Conservation (phyloP, 2,797 vertebrate species). For the Eupleurogrammus muticus region DNA sequence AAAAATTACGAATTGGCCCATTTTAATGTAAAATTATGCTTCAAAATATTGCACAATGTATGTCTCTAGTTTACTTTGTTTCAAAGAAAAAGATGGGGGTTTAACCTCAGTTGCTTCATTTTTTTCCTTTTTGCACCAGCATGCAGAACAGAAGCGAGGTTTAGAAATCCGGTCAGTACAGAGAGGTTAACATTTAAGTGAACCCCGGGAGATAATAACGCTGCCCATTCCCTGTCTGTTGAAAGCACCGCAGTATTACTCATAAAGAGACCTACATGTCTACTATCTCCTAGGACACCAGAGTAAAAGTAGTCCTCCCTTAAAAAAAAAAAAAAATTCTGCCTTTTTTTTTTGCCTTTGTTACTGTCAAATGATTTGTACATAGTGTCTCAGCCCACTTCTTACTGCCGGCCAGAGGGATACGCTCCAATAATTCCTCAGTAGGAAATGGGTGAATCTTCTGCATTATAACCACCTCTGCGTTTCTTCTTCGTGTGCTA, state of each 20-base stretch:
- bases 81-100: not conserved
- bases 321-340: constrained; percentile 37
- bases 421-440: constrained; percentile 78
- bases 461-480: constrained; percentile 69
- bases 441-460: constrained; percentile 63
- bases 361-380: constrained; percentile 74
- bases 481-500: constrained; percentile 56
- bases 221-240: constrained; percentile 27
- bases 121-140: constrained; percentile 16
- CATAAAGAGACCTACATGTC: constrained; percentile 41
- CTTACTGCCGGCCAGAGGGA: constrained; percentile 66
- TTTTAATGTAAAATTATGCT: not conserved
- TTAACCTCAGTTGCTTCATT: not conserved
- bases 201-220: constrained; percentile 29
- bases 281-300: constrained; percentile 44
- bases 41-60: not conserved
- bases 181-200: constrained; percentile 53
- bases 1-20: not conserved
- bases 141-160: constrained; percentile 28
- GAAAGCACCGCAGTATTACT: constrained; percentile 42
- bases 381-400: constrained; percentile 75
- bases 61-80: not conserved
- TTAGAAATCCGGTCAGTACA: constrained; percentile 26
- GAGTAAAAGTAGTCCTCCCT: constrained; percentile 59
- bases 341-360: constrained; percentile 38